Conservation (phyloP, 1,140 invertebrate species). For the Drosophila lacteicornis region DNA sequence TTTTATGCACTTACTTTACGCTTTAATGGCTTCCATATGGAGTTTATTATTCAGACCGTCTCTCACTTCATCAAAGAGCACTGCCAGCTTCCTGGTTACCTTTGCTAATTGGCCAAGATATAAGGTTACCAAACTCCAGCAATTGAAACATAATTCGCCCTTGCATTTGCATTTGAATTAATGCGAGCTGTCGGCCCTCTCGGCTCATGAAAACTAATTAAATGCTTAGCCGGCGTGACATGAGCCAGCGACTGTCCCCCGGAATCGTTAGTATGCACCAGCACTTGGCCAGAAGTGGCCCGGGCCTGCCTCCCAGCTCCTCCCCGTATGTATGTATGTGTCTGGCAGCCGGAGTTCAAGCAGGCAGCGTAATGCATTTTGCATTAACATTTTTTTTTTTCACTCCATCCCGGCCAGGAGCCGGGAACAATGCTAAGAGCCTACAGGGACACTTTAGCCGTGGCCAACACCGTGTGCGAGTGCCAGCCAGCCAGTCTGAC, state of each 20-base stretch:
- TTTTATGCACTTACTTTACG: slow-evolving; percentile 15
- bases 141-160: slow-evolving; percentile 56
- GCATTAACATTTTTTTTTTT: slow-evolving; percentile 70
- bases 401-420: slow-evolving; percentile 20
- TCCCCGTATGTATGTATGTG: not conserved
- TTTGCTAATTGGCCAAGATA: slow-evolving; percentile 38
- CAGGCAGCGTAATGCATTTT: slow-evolving; percentile 76
- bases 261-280: slow-evolving; percentile 46
- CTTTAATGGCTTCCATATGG: slow-evolving; percentile 35
- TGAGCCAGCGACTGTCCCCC: slow-evolving; percentile 42
- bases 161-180: slow-evolving; percentile 62
- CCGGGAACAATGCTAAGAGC: slow-evolving; percentile 45
- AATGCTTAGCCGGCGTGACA: slow-evolving; percentile 54
- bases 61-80: not conserved
- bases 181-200: slow-evolving; percentile 48
- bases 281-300: slow-evolving; percentile 47
- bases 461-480: slow-evolving; percentile 40
- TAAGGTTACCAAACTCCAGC: slow-evolving; percentile 16
- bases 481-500: slow-evolving; percentile 38
- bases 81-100: slow-evolving; percentile 19
- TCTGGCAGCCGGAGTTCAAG: slow-evolving; percentile 66
- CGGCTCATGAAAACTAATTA: slow-evolving; percentile 59
- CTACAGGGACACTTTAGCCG: slow-evolving; percentile 60
- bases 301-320: slow-evolving; percentile 10
- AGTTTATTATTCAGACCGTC: slow-evolving; percentile 30